These are phyloP conservation scores for Augochlora pura DNA, from an alignment of 1,140 invertebrate genomes.

Conservation along the genomic window DNA sequence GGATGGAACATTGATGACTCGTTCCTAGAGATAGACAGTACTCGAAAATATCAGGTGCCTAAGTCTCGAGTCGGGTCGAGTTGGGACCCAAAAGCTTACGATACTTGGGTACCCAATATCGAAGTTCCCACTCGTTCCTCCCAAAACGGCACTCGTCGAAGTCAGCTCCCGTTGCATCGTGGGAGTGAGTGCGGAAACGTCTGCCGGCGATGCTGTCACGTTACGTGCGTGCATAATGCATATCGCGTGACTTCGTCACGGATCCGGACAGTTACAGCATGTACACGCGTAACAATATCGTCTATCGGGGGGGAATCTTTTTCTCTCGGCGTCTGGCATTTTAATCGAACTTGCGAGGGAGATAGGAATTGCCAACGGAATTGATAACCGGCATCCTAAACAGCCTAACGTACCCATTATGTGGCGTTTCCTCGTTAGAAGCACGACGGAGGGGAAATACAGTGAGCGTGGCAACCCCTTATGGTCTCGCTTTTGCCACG, in stretches of 20 bases:
- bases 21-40: too few species aligned
- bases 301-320: conserved; percentile 57
- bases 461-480: neutral
- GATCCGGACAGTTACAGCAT: conserved; percentile 66
- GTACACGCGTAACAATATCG: conserved; percentile 68
- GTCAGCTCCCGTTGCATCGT: conserved; percentile 46
- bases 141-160: conserved; percentile 48
- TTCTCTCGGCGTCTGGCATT: conserved; percentile 61
- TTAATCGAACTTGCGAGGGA: conserved; percentile 59
- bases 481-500: neutral
- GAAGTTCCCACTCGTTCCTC: conserved; percentile 58
- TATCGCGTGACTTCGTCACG: conserved; percentile 67
- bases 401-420: conserved; percentile 50
- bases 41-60: too few species aligned
- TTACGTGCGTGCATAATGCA: conserved; percentile 68
- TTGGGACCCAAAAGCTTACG: too few species aligned
- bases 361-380: conserved; percentile 40
- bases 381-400: conserved; percentile 17
- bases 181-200: conserved; percentile 64
- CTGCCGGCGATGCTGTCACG: conserved; percentile 43
- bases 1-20: too few species aligned
- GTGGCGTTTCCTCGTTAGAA: neutral
- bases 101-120: too few species aligned
- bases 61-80: too few species aligned
- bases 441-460: neutral